phyloP scores from a whole-genome alignment of 1,140 invertebrate genomes.

The Macrobrachium rosenbergii region DNA sequence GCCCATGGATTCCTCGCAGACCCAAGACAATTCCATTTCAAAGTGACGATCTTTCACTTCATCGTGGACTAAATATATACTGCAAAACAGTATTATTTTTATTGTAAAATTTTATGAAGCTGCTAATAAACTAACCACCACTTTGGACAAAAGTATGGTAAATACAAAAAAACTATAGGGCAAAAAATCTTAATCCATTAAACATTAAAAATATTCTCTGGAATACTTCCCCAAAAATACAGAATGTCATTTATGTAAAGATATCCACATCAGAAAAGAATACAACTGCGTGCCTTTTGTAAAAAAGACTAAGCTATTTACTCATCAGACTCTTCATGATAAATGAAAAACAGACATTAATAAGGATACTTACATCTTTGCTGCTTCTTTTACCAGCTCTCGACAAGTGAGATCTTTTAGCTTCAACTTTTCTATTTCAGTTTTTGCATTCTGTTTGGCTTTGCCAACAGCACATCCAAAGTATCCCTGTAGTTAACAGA shows the following conservation, averaged over 20 bases:
- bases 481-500: constrained; percentile 92
- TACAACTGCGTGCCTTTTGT: too few relatives aligned
- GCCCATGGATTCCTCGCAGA: constrained; percentile 85
- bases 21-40: constrained; percentile 97
- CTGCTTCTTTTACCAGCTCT: constrained; percentile 94
- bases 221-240: too few relatives aligned
- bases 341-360: not conserved
- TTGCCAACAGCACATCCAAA: constrained; percentile 97
- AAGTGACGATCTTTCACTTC: constrained; percentile 99
- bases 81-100: too few relatives aligned
- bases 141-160: not conserved
- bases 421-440: constrained; percentile 99
- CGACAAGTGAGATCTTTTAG: constrained; percentile 85
- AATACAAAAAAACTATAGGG: not conserved
- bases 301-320: not conserved
- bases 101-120: too few relatives aligned
- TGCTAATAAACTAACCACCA: not conserved
- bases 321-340: not conserved
- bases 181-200: not conserved
- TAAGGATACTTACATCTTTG: constrained; percentile 79
- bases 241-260: too few relatives aligned
- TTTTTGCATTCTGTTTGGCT: constrained; percentile 98
- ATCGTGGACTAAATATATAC: constrained; percentile 97
- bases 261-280: too few relatives aligned
- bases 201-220: not conserved